Evolutionary conservation across 2,797 vertebrate species (phyloP).

Genomic region (Vespertilio murinus): DNA sequence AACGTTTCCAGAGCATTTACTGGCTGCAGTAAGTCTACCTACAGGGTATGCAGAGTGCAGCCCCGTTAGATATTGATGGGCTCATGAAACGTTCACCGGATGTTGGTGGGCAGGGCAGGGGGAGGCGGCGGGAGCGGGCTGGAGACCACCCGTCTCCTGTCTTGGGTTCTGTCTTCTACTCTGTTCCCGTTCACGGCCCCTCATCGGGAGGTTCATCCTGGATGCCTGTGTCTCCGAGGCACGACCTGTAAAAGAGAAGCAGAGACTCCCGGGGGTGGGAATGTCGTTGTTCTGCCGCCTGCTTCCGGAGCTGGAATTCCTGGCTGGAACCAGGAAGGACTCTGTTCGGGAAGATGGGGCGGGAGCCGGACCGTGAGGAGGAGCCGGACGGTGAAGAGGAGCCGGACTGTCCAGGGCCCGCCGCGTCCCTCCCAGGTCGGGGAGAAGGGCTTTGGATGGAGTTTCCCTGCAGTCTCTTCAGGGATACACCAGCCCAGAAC

Average conservation of each 20-base stretch:
- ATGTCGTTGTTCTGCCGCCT: background rate
- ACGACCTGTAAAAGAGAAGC: background rate
- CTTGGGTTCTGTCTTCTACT: slow-evolving; percentile 27
- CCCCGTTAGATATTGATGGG: slow-evolving; percentile 82
- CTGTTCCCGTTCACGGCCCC: background rate
- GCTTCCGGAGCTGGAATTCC: background rate
- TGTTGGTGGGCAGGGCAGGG: slow-evolving; percentile 75
- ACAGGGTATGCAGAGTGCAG: slow-evolving; percentile 76
- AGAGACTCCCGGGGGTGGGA: background rate
- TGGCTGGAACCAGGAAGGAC: background rate
- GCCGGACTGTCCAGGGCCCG: background rate
- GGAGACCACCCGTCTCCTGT: slow-evolving; percentile 18
- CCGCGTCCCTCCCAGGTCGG: background rate
- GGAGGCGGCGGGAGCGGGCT: slow-evolving; percentile 63
- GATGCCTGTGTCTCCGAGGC: background rate
- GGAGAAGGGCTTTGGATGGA: background rate
- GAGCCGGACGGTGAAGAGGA: background rate
- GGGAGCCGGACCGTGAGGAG: background rate
- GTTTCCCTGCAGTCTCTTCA: background rate
- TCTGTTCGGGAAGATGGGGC: background rate
- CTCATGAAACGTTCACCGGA: slow-evolving; percentile 84
- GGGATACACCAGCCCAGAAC: background rate
- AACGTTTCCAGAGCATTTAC: slow-evolving; percentile 80
- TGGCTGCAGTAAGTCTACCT: slow-evolving; percentile 81
- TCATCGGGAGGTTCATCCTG: background rate